phyloP scores from a whole-genome alignment of 2,113 vertebrate species.

The Pygoscelis adeliae region DNA sequence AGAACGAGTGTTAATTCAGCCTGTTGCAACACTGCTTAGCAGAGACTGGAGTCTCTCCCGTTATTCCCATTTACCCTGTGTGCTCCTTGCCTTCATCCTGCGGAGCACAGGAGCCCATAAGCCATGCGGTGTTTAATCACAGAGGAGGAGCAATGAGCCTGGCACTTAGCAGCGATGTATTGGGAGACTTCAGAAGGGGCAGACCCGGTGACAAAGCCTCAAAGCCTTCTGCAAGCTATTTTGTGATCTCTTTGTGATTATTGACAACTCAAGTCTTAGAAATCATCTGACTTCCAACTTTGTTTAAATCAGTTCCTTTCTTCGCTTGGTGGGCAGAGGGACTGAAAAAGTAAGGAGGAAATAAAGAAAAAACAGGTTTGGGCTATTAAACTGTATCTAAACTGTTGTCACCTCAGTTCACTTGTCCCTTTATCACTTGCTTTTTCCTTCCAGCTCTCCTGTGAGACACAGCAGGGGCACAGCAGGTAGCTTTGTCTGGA shows the following conservation, averaged over 20 bases:
- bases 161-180: rapidly evolving
- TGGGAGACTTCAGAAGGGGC: not conserved
- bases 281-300: not conserved
- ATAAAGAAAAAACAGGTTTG: not conserved
- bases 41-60: rapidly evolving
- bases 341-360: not conserved
- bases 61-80: rapidly evolving
- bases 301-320: not conserved
- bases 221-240: not conserved
- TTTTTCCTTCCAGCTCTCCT: not conserved
- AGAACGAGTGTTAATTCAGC: rapidly evolving
- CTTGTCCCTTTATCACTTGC: not conserved
- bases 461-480: not conserved
- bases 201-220: not conserved
- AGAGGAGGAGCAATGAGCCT: not conserved
- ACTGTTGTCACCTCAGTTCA: not conserved
- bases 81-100: rapidly evolving
- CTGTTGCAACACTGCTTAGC: rapidly evolving
- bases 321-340: not conserved
- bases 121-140: rapidly evolving
- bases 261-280: rapidly evolving
- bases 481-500: not conserved
- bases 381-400: not conserved
- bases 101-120: not conserved
- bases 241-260: not conserved